Evolutionary conservation across 2,888 invertebrate genomes (phyloP), one percentile per base, ranked within the genome.

Genomic region (Atherix ibis): DNA sequence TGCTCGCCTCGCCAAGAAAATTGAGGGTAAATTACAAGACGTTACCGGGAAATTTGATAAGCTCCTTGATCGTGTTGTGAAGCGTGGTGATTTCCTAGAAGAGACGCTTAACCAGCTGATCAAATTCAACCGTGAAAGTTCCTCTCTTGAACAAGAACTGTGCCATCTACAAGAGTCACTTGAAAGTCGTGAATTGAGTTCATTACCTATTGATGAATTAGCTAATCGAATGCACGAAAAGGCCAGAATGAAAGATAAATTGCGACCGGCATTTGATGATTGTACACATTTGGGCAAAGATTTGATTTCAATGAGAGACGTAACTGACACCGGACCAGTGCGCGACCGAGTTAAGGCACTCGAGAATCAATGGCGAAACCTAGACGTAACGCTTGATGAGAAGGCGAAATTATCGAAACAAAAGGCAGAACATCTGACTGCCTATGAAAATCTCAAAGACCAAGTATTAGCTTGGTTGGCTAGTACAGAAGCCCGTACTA

Each of bases 341-440:
- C 70, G 88, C 19, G 91, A 91, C 56, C 76, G 77, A 46, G 76
- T 91, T 50, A 88, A 87, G 65, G 71, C 76, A 3, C 64, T 92
- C 43, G 91, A 94, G 62, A 76, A 75, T 43, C 80, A 79, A 50
- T 94, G 92, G 92, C 76, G 81, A 32, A 88, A 89, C 51, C 71
- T 94, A 46, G 81, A 77, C 48, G 71, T 73, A 13, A 62, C 80
- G 0, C 64, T 94, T 17, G 83, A 84, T 44, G 91, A 94, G 51
- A 83, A 84, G 46, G 77, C 81, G 46, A 77, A 81, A 49, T 65
- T 89, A 17, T 81, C 82, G 24, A 80, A 79, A 50, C 78, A 82
- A 44, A 72, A 87, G 33, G 77, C 84, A 1, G 88, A 92, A 48
- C 87, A 91, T 45, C 71, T 83, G 41, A 72, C 71, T 48, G 82